Evolutionary conservation across 2,113 vertebrate species (phyloP).

Genomic region (Mormoops blainvillei): DNA sequence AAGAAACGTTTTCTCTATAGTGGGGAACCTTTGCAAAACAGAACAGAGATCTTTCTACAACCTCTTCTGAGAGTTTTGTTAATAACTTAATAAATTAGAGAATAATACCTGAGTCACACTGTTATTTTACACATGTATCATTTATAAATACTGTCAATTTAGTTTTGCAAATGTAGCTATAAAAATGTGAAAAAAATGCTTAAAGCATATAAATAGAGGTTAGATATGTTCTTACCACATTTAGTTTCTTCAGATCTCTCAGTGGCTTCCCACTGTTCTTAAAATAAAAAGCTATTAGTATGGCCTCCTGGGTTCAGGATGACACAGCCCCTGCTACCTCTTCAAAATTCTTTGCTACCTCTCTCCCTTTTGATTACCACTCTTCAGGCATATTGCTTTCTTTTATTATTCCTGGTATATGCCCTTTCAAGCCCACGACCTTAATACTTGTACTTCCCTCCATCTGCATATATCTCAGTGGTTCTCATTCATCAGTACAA

Average conservation of each 20-base stretch:
- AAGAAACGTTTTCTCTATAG: neutral
- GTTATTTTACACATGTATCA: neutral
- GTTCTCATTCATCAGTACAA: neutral
- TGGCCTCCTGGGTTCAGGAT: neutral
- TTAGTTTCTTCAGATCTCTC: neutral
- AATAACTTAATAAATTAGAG: neutral
- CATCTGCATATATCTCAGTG: neutral
- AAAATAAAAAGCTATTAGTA: neutral
- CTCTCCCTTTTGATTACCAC: neutral
- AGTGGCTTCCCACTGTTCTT: neutral
- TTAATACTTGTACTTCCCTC: neutral
- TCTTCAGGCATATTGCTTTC: neutral
- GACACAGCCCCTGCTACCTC: neutral
- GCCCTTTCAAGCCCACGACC: neutral
- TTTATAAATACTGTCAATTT: neutral
- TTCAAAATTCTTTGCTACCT: neutral
- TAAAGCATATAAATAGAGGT: neutral
- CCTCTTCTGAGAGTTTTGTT: neutral
- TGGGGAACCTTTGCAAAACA: neutral
- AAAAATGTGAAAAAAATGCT: neutral
- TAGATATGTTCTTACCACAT: neutral
- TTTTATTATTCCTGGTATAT: neutral
- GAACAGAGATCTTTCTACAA: neutral
- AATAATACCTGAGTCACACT: neutral
- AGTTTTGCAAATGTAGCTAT: neutral